Evolutionary conservation across 2,888 invertebrate genomes (phyloP), one percentile per base, ranked within the genome.

Genomic region (Ferdinandea cuprea): DNA sequence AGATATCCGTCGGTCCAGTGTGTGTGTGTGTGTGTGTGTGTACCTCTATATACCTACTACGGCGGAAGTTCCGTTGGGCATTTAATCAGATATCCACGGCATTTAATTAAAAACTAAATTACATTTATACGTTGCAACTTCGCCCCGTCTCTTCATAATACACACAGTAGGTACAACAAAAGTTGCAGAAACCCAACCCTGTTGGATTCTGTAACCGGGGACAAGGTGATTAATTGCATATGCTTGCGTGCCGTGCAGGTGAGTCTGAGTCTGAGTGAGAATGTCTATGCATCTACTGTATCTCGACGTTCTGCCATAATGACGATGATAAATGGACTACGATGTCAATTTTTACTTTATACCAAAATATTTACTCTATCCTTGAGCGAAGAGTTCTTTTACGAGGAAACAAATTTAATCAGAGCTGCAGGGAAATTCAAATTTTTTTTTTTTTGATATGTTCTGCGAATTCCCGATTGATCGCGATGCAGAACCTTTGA

Each of bases 21-120:
- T 30, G 28, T 48, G 44, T n/a, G n/a, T n/a, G n/a, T n/a, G n/a
- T n/a, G n/a, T n/a, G n/a, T n/a, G n/a, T n/a, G n/a, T n/a, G n/a
- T n/a, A n/a, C n/a, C n/a, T n/a, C n/a, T n/a, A n/a, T n/a, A n/a
- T n/a, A n/a, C n/a, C n/a, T 66, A 32, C 52, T 19, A 28, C 13
- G 19, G 6, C 40, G 17, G n/a, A 59, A 65, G 44, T 74, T 78
- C 68, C 72, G 44, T 35, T 48, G 83, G 83, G 68, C 83, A 78
- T 83, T 78, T 83, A 78, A 83, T 83, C 83, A 78, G 83, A 83
- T 83, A 83, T 83, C 72, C 68, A 42, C 78, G 63, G 83, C 83
- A 77, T 83, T 83, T 83, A 83, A 83, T 83, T 83, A 83, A 83
- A 83, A 83, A 78, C 83, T 83, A 83, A 83, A 83, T 83, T 83